phyloP scores from a whole-genome alignment of 2,113 vertebrate genomes.

The Parus major region DNA sequence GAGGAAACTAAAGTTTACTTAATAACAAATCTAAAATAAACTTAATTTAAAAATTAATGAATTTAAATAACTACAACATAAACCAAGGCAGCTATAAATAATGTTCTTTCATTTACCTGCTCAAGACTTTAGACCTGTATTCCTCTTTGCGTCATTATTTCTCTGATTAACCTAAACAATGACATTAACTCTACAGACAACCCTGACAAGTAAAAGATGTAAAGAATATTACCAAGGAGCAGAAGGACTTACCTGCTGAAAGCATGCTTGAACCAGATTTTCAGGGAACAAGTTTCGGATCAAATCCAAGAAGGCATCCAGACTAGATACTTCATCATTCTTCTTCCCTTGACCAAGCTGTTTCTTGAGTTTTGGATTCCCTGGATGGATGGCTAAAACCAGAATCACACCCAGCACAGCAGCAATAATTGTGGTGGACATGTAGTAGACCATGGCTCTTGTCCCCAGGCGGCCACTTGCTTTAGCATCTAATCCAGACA shows the following conservation, averaged over 20 bases:
- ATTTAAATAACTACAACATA: background rate
- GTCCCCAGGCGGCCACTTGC: constrained; percentile 95
- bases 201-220: background rate
- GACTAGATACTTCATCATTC: constrained; percentile 95
- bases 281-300: constrained; percentile 97
- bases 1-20: background rate
- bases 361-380: constrained; percentile 94
- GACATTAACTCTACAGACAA: background rate
- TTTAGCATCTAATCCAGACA: constrained; percentile 96
- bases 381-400: constrained; percentile 94
- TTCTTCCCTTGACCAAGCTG: constrained; percentile 90
- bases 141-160: background rate
- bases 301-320: constrained; percentile 96
- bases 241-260: constrained; percentile 88
- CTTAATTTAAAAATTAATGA: accelerated
- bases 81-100: background rate
- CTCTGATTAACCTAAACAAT: background rate
- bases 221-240: background rate
- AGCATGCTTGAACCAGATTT: constrained; percentile 97
- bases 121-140: background rate
- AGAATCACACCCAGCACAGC: constrained; percentile 95
- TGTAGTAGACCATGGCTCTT: constrained; percentile 98
- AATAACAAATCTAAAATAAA: background rate
- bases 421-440: constrained; percentile 95
- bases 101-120: background rate